Evolutionary conservation across 2,888 invertebrate species (phyloP), one percentile per base, ranked within the genome.

Genomic region (Ferdinandea cuprea): DNA sequence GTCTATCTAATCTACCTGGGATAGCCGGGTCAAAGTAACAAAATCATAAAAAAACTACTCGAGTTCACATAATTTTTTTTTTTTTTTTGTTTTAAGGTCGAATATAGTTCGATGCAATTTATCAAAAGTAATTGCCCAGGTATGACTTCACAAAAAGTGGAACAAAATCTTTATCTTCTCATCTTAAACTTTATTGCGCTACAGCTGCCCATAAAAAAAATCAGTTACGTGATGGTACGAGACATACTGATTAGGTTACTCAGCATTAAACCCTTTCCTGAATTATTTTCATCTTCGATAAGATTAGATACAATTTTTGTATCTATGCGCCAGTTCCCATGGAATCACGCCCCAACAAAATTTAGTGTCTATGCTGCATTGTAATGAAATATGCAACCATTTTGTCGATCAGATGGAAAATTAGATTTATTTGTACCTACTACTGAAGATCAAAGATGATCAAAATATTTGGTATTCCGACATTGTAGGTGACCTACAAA

Each of bases 401-500:
- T n/a, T 25, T 37, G 37, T 17, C 19, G 42, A 42, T n/a, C 37
- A n/a, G 19, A 25, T 25, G 50, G 37, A 25, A 44, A 44, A 44
- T 44, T 68, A 21, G 54, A 44, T 30, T 66, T 52, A 19, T 40
- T 13, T 21, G n/a, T n/a, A n/a, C n/a, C 30, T 40, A 13, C 15
- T 6, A 32, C n/a, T 66, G 42, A 13, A 42, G 66, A 54, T 21
- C 19, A 50, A 50, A 37, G 37, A 52, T 40, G 35, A 65, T 66
- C 40, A 48, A 37, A 48, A 48, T 50, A 37, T 25, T 65, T 65
- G 48, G 50, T 50, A 65, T 65, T 50, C 35, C 52, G 2, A 3
- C 42, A 54, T 19, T 66, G 66, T 42, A 66, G 65, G 17, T 59
- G 52, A 76, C 76, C 59, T 35, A 59, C 46, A 65, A 11, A 42